Conservation (phyloP, 2,888 invertebrate species). For the Diploptera punctata region DNA sequence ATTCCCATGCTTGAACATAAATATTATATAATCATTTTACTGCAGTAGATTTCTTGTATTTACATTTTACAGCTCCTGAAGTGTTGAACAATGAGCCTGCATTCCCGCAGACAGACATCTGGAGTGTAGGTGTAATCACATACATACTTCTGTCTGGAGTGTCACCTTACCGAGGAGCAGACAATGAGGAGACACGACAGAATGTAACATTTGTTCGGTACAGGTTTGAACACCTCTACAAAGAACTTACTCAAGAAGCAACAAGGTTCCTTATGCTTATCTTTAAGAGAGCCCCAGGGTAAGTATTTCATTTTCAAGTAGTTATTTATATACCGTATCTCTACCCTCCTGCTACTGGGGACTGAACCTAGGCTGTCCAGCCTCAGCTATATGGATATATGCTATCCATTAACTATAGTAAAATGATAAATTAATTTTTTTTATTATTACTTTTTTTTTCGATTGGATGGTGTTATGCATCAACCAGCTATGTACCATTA, state of each 20-base stretch:
- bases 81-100: slow-evolving; percentile 86
- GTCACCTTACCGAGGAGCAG: slow-evolving; percentile 87
- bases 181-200: slow-evolving; percentile 84
- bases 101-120: slow-evolving; percentile 91
- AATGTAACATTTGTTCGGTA: slow-evolving; percentile 93
- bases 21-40: neutral
- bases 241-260: slow-evolving; percentile 92
- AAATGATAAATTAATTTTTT: too few species aligned
- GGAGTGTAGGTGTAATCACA: slow-evolving; percentile 92
- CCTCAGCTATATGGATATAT: too few species aligned
- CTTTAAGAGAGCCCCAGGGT: slow-evolving; percentile 89
- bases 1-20: too few species aligned
- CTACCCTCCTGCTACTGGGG: too few species aligned
- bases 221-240: slow-evolving; percentile 92
- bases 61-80: slow-evolving; percentile 75
- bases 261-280: slow-evolving; percentile 94
- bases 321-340: too few species aligned
- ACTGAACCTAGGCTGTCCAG: too few species aligned
- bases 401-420: too few species aligned
- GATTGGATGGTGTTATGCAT: too few species aligned
- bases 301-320: slow-evolving; percentile 46
- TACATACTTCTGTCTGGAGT: slow-evolving; percentile 93
- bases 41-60: neutral
- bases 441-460: too few species aligned
- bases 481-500: too few species aligned